These are phyloP conservation scores for Scrobipalpa costella DNA, from an alignment of 2,888 invertebrate species.

Conservation along the genomic window DNA sequence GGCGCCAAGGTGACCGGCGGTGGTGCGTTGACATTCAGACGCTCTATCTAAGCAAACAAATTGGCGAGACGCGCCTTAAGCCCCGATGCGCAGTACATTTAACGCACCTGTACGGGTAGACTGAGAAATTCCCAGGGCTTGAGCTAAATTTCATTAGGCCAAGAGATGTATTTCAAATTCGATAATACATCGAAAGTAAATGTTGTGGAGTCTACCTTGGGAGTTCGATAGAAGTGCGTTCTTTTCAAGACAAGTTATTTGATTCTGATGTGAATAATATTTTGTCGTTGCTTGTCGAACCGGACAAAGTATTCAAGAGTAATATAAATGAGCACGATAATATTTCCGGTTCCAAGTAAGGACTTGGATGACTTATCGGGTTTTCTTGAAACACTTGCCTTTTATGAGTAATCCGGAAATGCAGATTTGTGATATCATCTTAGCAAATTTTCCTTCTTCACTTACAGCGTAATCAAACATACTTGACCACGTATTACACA, in stretches of 20 bases:
- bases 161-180: not conserved
- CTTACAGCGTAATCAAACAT: too few species aligned
- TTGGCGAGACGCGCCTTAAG: slow-evolving; percentile 24
- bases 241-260: too few species aligned
- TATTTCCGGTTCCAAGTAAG: not conserved
- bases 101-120: not conserved
- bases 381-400: not conserved
- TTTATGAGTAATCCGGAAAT: slow-evolving; percentile 2
- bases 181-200: not conserved
- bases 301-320: too few species aligned
- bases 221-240: not conserved
- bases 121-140: not conserved
- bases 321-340: too few species aligned
- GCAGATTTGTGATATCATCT: too few species aligned
- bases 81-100: not conserved
- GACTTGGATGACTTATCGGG: too few species aligned
- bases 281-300: too few species aligned
- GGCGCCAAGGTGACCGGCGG: slow-evolving; percentile 29
- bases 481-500: too few species aligned
- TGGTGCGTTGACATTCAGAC: slow-evolving; percentile 31
- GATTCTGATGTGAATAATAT: too few species aligned
- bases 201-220: too few species aligned
- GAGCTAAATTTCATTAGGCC: not conserved
- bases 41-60: slow-evolving; percentile 27
- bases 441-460: too few species aligned